Evolutionary conservation across 2,797 vertebrate species (phyloP).

Genomic region (Knipowitschia caucasica): DNA sequence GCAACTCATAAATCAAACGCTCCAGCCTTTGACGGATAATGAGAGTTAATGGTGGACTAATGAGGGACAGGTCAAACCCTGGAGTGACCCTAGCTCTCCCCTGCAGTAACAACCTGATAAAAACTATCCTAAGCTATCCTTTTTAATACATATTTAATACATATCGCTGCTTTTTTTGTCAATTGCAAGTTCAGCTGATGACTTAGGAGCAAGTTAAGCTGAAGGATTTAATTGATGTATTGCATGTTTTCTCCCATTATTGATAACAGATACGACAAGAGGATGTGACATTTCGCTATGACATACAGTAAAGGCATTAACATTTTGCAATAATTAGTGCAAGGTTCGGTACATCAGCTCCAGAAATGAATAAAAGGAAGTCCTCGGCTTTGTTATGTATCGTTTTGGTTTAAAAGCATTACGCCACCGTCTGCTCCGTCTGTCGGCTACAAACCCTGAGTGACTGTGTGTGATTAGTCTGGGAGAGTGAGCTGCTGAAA

Average conservation of each 20-base stretch:
- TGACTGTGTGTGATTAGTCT: slow-evolving; percentile 63
- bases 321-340: slow-evolving; percentile 32
- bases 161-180: background rate
- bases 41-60: slow-evolving; percentile 66
- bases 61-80: slow-evolving; percentile 51
- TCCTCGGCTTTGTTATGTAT: slow-evolving; percentile 59
- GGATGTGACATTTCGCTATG: slow-evolving; percentile 18
- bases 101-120: slow-evolving; percentile 23
- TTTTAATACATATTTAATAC: no score
- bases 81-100: slow-evolving; percentile 26
- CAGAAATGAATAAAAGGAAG: slow-evolving; percentile 48
- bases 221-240: slow-evolving; percentile 21
- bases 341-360: slow-evolving; percentile 53
- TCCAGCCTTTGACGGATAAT: slow-evolving; percentile 53
- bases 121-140: slow-evolving; percentile 28
- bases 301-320: slow-evolving; percentile 14
- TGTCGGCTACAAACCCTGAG: slow-evolving; percentile 57
- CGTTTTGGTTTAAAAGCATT: slow-evolving; percentile 53
- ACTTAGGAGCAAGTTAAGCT: slow-evolving; percentile 3
- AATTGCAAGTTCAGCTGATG: background rate
- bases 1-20: slow-evolving; percentile 61
- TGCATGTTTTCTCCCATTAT: slow-evolving; percentile 27
- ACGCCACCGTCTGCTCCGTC: slow-evolving; percentile 41
- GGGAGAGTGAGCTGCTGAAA: slow-evolving; percentile 56
- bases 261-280: slow-evolving; percentile 34